phyloP scores from a whole-genome alignment of 2,888 invertebrate species.

The Cepaea hortensis region DNA sequence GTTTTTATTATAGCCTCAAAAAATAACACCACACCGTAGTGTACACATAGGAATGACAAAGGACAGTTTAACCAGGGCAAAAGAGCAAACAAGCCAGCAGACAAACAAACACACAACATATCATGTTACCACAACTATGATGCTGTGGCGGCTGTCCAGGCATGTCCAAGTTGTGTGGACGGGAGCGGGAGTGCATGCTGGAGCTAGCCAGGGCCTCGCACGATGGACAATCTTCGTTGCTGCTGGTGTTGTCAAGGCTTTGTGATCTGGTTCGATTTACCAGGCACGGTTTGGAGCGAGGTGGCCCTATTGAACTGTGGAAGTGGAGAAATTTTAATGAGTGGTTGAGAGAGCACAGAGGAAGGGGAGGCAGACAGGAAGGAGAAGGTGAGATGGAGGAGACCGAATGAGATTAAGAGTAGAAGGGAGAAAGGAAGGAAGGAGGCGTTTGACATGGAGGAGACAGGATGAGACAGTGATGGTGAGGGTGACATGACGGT shows the following conservation, averaged over 20 bases:
- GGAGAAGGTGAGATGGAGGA: too few relatives aligned
- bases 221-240: conserved; percentile 66
- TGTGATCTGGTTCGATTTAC: conserved; percentile 67
- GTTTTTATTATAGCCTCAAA: too few relatives aligned
- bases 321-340: background rate
- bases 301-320: conserved; percentile 68
- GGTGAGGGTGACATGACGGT: too few relatives aligned
- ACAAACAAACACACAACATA: background rate
- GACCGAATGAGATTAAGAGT: too few relatives aligned
- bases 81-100: background rate
- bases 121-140: conserved; percentile 9
- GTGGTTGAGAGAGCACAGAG: too few relatives aligned
- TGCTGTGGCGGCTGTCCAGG: conserved; percentile 5
- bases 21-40: too few relatives aligned
- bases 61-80: background rate
- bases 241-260: conserved; percentile 68
- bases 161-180: conserved; percentile 36
- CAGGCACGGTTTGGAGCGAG: conserved; percentile 70
- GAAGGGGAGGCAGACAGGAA: too few relatives aligned
- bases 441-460: too few relatives aligned
- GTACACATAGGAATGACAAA: background rate
- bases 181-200: conserved; percentile 22
- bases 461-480: too few relatives aligned
- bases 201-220: conserved; percentile 35
- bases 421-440: too few relatives aligned